Evolutionary conservation across 2,888 invertebrate genomes (phyloP).

Genomic region (Amblyjoppa fuscipennis): DNA sequence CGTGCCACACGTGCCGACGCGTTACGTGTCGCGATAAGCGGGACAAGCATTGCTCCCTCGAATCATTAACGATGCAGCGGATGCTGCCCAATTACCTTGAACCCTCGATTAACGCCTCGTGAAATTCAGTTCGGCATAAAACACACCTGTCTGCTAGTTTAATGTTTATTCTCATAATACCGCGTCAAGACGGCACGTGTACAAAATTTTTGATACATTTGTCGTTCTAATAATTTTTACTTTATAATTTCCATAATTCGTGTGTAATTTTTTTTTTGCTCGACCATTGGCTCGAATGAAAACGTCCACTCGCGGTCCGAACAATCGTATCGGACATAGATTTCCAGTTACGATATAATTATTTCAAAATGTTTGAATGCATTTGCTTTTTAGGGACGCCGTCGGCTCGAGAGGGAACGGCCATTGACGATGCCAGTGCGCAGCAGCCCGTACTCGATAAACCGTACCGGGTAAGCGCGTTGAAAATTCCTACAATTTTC

Average conservation of each 20-base stretch:
- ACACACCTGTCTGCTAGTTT: background rate
- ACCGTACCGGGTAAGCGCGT: background rate
- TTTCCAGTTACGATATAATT: background rate
- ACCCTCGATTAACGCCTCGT: constrained; percentile 11
- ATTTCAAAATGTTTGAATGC: background rate
- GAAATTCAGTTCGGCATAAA: constrained; percentile 13
- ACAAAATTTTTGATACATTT: background rate
- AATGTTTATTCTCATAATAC: background rate
- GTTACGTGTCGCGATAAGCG: background rate
- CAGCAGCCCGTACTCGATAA: background rate
- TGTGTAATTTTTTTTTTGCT: background rate
- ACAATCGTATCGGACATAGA: background rate
- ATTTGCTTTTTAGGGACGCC: constrained; percentile 22
- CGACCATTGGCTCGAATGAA: background rate
- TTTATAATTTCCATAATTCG: background rate
- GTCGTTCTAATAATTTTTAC: background rate
- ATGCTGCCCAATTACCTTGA: constrained; percentile 40
- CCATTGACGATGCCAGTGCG: background rate
- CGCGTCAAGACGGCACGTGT: background rate
- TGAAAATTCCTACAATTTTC: background rate
- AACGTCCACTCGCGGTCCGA: background rate
- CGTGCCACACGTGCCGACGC: constrained; percentile 43
- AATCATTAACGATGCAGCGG: constrained; percentile 26
- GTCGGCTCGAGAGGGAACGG: background rate
- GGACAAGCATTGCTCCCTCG: background rate